phyloP scores from a whole-genome alignment of 2,888 invertebrate genomes.

The Acrobasis consociella region DNA sequence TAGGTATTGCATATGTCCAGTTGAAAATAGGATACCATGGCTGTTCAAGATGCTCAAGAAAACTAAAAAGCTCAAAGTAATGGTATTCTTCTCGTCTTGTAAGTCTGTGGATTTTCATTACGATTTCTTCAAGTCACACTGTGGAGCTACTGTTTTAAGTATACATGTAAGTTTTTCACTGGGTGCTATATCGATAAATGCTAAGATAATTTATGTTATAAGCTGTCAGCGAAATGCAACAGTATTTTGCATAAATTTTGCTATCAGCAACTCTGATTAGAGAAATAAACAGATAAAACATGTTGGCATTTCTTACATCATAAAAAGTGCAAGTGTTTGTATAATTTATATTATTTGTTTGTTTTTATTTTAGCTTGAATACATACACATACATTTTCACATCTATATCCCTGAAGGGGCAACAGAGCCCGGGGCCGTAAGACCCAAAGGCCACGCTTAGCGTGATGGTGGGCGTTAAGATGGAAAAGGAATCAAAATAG shows the following conservation, averaged over 20 bases:
- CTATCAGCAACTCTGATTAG: not conserved
- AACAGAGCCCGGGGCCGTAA: too few species aligned
- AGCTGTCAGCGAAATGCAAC: not conserved
- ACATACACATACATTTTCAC: too few species aligned
- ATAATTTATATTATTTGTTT: too few species aligned
- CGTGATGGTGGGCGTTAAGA: too few species aligned
- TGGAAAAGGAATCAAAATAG: too few species aligned
- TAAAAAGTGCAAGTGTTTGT: too few species aligned
- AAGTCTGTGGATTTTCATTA: slow-evolving; percentile 97
- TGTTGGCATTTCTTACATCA: too few species aligned
- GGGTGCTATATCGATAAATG: slow-evolving; percentile 11
- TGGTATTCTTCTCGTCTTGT: slow-evolving; percentile 99
- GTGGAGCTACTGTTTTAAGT: slow-evolving; percentile 94
- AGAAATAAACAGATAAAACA: not conserved
- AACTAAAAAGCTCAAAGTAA: slow-evolving; percentile 94
- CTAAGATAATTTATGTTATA: not conserved
- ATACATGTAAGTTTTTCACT: slow-evolving; percentile 90
- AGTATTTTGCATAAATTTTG: not conserved
- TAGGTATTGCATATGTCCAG: slow-evolving; percentile 94
- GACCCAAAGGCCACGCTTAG: too few species aligned
- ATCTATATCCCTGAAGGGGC: too few species aligned
- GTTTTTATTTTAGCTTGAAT: too few species aligned
- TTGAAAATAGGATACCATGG: slow-evolving; percentile 94
- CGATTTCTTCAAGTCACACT: slow-evolving; percentile 94
- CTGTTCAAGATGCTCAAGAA: slow-evolving; percentile 97